These are phyloP conservation scores for Hiodon tergisus DNA, from an alignment of 2,113 vertebrate species.

Conservation along the genomic window DNA sequence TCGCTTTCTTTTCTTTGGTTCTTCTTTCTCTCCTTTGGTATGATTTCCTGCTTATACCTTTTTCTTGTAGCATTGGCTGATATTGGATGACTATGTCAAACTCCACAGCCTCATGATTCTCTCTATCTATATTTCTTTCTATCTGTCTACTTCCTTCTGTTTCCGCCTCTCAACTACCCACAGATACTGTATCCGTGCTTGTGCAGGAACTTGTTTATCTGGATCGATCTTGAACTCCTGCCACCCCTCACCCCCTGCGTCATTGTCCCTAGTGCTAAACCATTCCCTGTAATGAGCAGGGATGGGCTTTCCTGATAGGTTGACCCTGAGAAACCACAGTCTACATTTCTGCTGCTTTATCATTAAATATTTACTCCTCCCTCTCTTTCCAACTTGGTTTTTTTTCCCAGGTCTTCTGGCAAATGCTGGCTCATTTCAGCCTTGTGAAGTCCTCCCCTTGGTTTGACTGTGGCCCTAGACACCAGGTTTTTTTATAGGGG, in stretches of 20 bases:
- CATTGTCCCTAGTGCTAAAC: no score
- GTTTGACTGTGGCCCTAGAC: neutral
- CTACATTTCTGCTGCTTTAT: constrained; percentile 21
- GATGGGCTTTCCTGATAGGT: constrained; percentile 6
- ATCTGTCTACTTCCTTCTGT: neutral
- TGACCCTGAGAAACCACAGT: constrained; percentile 4
- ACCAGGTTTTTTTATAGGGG: neutral
- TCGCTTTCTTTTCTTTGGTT: neutral
- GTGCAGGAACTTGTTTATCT: neutral
- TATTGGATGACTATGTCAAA: no score
- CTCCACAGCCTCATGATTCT: neutral
- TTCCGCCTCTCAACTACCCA: neutral
- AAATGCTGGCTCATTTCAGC: neutral
- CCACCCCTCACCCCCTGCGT: neutral
- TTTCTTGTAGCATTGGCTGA: no score
- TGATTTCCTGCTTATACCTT: no score
- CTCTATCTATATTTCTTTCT: neutral
- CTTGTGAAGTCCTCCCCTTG: neutral
- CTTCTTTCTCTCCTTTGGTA: neutral
- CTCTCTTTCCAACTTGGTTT: constrained; percentile 7
- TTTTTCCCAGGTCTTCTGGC: neutral
- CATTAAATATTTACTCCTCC: constrained; percentile 34
- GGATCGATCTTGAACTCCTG: neutral
- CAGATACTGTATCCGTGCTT: neutral
- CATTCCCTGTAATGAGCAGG: neutral